These are phyloP conservation scores for Metridium senile DNA, from an alignment of 92 coral and sea anemone species.

Conservation along the genomic window DNA sequence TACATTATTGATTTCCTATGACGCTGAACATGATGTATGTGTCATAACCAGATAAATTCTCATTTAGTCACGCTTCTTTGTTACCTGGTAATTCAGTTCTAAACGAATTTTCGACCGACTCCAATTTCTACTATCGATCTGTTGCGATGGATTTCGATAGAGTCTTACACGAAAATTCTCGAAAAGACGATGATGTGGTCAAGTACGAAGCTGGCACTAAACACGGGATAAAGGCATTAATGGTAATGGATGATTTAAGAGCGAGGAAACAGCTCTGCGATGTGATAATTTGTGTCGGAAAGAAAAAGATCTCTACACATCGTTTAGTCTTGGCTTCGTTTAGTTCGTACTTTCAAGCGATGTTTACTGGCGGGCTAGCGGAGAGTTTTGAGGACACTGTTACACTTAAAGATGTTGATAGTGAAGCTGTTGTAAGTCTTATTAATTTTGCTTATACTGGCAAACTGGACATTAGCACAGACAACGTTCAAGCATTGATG, in stretches of 20 bases:
- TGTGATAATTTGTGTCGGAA: conserved; percentile 73
- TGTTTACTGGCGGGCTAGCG: conserved; percentile 83
- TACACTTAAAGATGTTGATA: conserved; percentile 72
- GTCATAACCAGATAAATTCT: too few species aligned
- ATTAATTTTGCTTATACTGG: conserved; percentile 88
- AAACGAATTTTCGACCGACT: too few species aligned
- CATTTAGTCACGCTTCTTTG: conserved; percentile 16
- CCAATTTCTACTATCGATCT: too few species aligned
- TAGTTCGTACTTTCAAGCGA: conserved; percentile 81
- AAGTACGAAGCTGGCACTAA: conserved; percentile 88
- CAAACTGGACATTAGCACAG: conserved; percentile 72
- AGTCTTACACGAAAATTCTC: conserved; percentile 52
- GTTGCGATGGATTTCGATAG: conserved; percentile 91
- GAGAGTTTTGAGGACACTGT: conserved; percentile 70
- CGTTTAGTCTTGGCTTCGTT: conserved; percentile 76
- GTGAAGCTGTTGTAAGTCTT: conserved; percentile 55
- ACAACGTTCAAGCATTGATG: conserved; percentile 72
- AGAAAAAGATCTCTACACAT: conserved; percentile 59
- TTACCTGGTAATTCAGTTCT: too few species aligned
- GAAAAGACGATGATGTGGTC: conserved; percentile 60
- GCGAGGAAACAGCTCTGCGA: conserved; percentile 73
- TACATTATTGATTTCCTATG: too few species aligned
- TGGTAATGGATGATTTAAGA: conserved; percentile 91
- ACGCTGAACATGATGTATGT: too few species aligned
- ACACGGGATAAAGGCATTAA: conserved; percentile 82